Conservation (phyloP, 2,113 vertebrate species). For the Patagioenas fasciata region DNA sequence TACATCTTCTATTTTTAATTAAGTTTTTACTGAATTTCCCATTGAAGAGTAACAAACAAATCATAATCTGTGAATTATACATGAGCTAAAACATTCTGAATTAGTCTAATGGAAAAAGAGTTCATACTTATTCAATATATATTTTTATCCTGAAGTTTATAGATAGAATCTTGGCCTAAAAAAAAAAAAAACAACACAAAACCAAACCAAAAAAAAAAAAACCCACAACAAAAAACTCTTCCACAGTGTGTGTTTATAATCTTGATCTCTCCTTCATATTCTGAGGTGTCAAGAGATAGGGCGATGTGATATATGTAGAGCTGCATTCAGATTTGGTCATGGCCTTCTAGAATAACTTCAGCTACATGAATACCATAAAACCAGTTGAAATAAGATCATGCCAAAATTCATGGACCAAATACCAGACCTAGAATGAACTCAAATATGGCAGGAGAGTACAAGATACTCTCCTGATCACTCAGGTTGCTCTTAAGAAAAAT, state of each 20-base stretch:
- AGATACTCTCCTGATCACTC: background rate
- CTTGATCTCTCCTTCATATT: background rate
- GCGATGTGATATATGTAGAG: fast-evolving
- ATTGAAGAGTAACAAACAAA: constrained; percentile 24
- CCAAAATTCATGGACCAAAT: background rate
- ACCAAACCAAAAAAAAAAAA: too few species aligned
- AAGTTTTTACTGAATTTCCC: constrained; percentile 47
- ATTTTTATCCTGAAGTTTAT: background rate
- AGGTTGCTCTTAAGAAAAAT: background rate
- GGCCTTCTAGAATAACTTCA: background rate
- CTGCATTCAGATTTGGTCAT: background rate
- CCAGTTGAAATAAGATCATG: background rate
- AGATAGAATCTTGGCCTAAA: background rate
- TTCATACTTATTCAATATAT: background rate
- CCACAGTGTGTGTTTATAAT: background rate
- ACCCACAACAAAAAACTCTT: background rate
- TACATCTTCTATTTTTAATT: constrained; percentile 41
- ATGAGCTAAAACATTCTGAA: background rate
- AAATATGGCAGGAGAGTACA: background rate
- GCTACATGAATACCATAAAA: background rate
- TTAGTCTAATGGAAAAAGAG: background rate
- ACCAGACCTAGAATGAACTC: background rate
- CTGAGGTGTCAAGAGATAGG: background rate
- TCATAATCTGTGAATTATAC: background rate
- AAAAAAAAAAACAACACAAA: too few species aligned